Evolutionary conservation across 2,113 vertebrate genomes (phyloP), one percentile per base, ranked within the genome.

Genomic region (Erinaceus europaeus): DNA sequence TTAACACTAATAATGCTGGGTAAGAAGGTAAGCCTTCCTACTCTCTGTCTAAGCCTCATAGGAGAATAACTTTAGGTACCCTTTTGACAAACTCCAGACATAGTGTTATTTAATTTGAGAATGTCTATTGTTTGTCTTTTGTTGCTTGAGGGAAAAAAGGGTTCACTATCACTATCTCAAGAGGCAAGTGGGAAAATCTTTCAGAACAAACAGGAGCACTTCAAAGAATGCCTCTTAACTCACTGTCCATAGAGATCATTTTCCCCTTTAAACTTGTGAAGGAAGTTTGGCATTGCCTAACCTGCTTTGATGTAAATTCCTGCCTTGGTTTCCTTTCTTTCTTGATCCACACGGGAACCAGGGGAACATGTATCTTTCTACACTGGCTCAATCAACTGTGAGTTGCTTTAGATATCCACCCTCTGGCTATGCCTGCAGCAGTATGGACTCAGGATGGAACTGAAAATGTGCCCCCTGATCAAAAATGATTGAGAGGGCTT

Each of bases 151-250:
- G 86, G 82, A 86, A 93, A n/a, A 87, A 74, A 90, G 86, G 65
- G 23, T 89, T 94, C 14, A 44, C 65, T 84, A 57, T 84, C 74
- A 82, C 74, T 74, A 32, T 73, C 84, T 94, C 81, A 89, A 93
- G 87, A 92, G 61, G 82, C 69, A 44, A 78, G 81, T 67, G 72
- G 88, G 90, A 90, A 94, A 95, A 95, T 89, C 59, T 65, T 62
- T 40, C 53, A 72, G 88, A 85, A 94, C 67, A 93, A 93, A 93
- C 77, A 91, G 65, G 42, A 52, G 12, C 38, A 73, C 84, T 90
- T 95, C 92, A 94, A 94, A 92, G 78, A 27, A 84, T 29, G 69
- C 34, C 48, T 84, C 89, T 91, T 92, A 92, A 95, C 62, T 48
- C 77, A 71, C 52, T 32, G 42, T 83, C 68, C 68, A 55, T 36